These are phyloP conservation scores for Myrmophylax atrothorax DNA, from an alignment of 2,113 vertebrate genomes.

Conservation along the genomic window DNA sequence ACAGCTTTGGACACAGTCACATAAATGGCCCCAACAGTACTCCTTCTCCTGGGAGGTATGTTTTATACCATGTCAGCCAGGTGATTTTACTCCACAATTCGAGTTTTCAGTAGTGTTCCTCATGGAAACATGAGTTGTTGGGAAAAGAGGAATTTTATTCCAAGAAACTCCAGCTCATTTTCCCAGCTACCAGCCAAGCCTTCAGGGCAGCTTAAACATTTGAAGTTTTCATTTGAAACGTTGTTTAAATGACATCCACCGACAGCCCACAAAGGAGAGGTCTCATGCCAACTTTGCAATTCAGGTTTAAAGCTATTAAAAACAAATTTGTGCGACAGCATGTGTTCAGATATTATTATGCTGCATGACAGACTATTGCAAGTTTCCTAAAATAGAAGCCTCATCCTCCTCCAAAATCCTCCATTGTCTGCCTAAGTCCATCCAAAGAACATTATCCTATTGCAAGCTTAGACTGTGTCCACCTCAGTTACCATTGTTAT, in stretches of 20 bases:
- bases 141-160: not conserved
- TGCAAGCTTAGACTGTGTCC: not conserved
- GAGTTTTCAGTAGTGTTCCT: not conserved
- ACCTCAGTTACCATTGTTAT: not conserved
- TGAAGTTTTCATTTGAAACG: not conserved
- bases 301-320: conserved; percentile 4
- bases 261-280: not conserved
- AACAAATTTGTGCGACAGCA: not conserved
- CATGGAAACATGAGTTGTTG: not conserved
- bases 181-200: not conserved
- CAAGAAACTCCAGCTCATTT: not conserved
- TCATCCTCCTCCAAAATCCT: conserved; percentile 32
- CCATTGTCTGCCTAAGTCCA: conserved; percentile 39
- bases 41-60: not conserved
- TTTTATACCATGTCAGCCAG: accelerated
- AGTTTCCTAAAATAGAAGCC: conserved; percentile 25
- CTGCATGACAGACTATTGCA: not conserved
- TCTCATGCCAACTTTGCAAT: not conserved
- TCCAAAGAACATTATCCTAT: conserved; percentile 43
- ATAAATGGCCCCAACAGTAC: not conserved
- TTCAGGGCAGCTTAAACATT: not conserved
- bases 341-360: not conserved
- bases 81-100: not conserved
- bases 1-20: not conserved
- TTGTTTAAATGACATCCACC: not conserved